Evolutionary conservation across 2,113 vertebrate species (phyloP).

Genomic region (Ibidorhyncha struthersii): DNA sequence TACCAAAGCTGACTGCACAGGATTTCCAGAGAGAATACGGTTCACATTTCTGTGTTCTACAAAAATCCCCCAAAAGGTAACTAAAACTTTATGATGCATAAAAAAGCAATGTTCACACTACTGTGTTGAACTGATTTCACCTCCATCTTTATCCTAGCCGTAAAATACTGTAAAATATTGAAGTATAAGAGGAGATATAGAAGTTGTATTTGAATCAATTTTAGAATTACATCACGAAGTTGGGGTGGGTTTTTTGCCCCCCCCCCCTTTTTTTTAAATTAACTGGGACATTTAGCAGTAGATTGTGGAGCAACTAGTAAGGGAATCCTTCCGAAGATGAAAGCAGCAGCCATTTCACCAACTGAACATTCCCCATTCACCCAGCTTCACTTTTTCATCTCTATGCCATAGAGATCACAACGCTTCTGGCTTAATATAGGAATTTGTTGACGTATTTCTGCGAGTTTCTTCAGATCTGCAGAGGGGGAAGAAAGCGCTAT

Average conservation of each 20-base stretch:
- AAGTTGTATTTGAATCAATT: background rate
- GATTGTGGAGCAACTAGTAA: background rate
- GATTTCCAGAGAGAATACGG: background rate
- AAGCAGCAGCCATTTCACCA: background rate
- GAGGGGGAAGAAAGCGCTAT: background rate
- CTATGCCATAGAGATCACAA: slow-evolving; percentile 84
- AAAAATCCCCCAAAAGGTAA: background rate
- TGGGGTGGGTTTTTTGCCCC: background rate
- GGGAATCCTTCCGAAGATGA: background rate
- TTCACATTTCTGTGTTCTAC: background rate
- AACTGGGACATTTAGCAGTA: background rate
- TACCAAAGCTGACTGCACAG: background rate
- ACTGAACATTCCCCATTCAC: background rate
- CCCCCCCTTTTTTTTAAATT: background rate
- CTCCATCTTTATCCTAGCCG: background rate
- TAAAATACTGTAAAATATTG: background rate
- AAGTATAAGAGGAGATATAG: background rate
- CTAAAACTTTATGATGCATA: background rate
- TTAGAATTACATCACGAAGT: background rate
- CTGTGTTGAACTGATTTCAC: background rate
- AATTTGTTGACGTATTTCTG: slow-evolving; percentile 91
- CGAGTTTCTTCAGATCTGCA: slow-evolving; percentile 90
- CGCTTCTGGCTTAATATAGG: slow-evolving; percentile 89
- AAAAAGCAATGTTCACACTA: background rate
- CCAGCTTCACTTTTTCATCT: slow-evolving; percentile 58